Evolutionary conservation across 2,797 vertebrate species (phyloP).

Genomic region (Bucorvus abyssinicus): DNA sequence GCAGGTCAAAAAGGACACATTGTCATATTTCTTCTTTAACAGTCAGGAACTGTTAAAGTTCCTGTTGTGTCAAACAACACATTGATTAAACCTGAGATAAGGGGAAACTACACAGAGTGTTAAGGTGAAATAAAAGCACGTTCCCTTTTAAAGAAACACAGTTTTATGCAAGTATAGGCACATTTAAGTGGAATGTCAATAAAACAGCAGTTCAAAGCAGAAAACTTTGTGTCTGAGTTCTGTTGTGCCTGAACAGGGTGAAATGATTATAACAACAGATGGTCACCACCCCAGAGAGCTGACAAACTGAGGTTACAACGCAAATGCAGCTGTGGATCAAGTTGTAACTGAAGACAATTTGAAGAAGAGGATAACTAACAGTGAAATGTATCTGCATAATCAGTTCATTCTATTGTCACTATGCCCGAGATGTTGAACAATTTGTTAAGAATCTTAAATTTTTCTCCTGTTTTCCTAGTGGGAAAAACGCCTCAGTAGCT

Average conservation of each 20-base stretch:
- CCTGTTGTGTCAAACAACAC: background rate
- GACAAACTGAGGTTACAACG: background rate
- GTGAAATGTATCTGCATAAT: background rate
- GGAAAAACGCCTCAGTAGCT: slow-evolving; percentile 10
- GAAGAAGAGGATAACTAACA: background rate
- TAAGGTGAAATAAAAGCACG: background rate
- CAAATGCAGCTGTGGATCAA: background rate
- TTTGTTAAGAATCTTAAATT: background rate
- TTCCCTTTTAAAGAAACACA: background rate
- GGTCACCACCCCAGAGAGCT: background rate
- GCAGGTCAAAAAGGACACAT: background rate
- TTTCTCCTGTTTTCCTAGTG: slow-evolving; percentile 10
- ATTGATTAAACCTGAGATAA: background rate
- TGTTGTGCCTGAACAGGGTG: background rate
- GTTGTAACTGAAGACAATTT: background rate
- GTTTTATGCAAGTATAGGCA: background rate
- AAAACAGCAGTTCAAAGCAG: background rate
- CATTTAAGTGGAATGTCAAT: background rate
- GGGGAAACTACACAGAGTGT: background rate
- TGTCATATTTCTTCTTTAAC: background rate
- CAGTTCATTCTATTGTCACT: background rate
- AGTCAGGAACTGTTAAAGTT: background rate
- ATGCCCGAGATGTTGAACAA: background rate
- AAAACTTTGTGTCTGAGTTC: background rate
- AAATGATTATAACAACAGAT: background rate